Evolutionary conservation across 2,888 invertebrate species (phyloP).

Genomic region (Aphodius sticticus): DNA sequence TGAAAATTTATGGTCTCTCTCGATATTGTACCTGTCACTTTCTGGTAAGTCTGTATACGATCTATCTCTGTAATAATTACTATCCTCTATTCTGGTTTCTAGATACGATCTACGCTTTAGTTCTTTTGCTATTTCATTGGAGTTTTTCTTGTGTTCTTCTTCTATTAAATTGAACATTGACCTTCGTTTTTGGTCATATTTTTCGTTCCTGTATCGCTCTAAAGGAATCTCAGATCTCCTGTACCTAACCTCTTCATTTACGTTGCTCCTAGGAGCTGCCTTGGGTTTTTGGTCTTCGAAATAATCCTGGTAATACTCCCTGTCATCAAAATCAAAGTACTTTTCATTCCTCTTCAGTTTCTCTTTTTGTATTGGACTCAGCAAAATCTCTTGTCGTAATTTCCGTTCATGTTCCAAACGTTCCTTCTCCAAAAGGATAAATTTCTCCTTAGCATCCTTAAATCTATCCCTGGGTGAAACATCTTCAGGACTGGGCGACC

Average conservation of each 20-base stretch:
- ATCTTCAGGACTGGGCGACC: conserved; percentile 60
- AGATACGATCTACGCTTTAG: conserved; percentile 60
- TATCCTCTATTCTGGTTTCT: conserved; percentile 49
- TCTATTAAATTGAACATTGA: conserved; percentile 60
- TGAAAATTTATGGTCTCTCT: conserved; percentile 41
- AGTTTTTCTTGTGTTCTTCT: conserved; percentile 60
- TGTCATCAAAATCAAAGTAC: conserved; percentile 44
- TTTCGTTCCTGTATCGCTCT: conserved; percentile 50
- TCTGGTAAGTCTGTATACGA: neutral
- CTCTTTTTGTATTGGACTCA: conserved; percentile 31
- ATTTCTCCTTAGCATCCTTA: conserved; percentile 87
- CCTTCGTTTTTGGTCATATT: conserved; percentile 57
- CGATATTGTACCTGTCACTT: neutral
- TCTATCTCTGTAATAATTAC: conserved; percentile 22
- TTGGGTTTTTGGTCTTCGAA: conserved; percentile 47
- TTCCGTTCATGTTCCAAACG: conserved; percentile 56
- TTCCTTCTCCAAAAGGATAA: conserved; percentile 79
- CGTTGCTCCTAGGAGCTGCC: conserved; percentile 51
- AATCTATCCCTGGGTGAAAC: conserved; percentile 80
- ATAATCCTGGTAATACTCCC: conserved; percentile 46
- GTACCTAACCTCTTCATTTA: conserved; percentile 50
- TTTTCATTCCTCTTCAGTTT: conserved; percentile 35
- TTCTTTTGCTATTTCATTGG: conserved; percentile 61
- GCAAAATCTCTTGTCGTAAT: conserved; percentile 35
- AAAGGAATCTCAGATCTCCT: conserved; percentile 45